Conservation (phyloP, 2,113 vertebrate genomes). For the human (Homo sapiens) region DNA sequence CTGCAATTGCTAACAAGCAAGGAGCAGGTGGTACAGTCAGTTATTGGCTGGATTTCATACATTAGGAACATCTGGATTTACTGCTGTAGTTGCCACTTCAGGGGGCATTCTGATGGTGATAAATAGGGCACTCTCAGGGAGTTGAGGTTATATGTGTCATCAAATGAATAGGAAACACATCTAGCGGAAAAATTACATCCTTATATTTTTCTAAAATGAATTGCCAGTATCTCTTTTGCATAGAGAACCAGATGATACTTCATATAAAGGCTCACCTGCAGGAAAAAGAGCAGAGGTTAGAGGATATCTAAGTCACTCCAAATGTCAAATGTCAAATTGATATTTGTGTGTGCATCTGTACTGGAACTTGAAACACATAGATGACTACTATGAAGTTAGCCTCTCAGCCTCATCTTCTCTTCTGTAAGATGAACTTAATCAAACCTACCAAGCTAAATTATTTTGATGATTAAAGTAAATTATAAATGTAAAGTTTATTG, state of each 20-base stretch:
- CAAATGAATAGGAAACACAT: background rate
- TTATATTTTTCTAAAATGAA: background rate
- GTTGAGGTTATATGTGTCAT: background rate
- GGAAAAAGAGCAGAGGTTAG: background rate
- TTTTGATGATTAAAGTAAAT: constrained; percentile 25
- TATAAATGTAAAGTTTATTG: background rate
- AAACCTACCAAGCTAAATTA: background rate
- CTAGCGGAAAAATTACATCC: background rate
- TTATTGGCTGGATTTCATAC: background rate
- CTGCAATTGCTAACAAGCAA: background rate
- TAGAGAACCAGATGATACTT: background rate
- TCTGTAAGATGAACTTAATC: background rate
- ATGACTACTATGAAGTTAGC: background rate
- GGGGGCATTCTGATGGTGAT: background rate
- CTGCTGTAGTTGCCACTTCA: background rate
- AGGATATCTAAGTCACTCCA: background rate
- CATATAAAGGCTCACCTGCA: background rate
- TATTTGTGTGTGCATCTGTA: background rate
- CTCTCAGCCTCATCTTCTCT: background rate
- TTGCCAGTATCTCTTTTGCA: background rate
- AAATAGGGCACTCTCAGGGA: background rate
- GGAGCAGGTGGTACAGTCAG: background rate
- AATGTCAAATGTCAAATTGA: background rate
- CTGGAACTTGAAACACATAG: background rate
- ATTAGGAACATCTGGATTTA: background rate